A percentile compares a stretch with the other conserved stretches of the same genome.
Evolutionary conservation across 2,797 vertebrate genomes (phyloP).

Genomic region (Poecilia picta): DNA sequence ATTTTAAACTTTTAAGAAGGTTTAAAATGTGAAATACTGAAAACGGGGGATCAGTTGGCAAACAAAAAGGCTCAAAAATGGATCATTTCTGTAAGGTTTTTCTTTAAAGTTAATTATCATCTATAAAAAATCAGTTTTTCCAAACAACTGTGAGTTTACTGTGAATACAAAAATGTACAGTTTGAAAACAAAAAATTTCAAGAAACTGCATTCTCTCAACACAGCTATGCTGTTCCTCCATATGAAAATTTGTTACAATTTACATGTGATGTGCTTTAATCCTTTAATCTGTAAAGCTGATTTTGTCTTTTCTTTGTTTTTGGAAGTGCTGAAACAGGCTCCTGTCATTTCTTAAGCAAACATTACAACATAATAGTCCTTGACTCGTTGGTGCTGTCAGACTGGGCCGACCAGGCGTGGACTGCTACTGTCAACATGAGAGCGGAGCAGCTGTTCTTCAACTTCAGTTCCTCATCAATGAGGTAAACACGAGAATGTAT

Average conservation of each 20-base stretch:
- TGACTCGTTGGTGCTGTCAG: slow-evolving; percentile 88
- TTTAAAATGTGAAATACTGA: not conserved
- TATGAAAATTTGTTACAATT: not conserved
- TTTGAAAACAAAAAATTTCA: not conserved
- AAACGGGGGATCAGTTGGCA: not conserved
- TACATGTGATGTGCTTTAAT: not conserved
- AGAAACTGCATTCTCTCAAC: not conserved
- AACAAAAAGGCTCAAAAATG: not conserved
- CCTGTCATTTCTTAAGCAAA: not conserved
- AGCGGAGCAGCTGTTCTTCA: slow-evolving; percentile 93
- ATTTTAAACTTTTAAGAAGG: not conserved
- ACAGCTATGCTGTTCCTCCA: not conserved
- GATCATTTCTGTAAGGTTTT: not conserved
- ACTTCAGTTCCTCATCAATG: slow-evolving; percentile 97
- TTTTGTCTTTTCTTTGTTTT: not conserved
- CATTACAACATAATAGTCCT: slow-evolving; percentile 73
- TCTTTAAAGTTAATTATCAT: not conserved
- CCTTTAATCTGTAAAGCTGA: not conserved
- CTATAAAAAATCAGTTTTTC: not conserved
- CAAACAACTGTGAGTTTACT: too few relatives aligned
- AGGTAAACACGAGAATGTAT: slow-evolving; percentile 82
- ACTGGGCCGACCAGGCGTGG: slow-evolving; percentile 94
- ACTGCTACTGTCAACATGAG: slow-evolving; percentile 96
- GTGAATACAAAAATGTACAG: too few relatives aligned
- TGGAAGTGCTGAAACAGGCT: too few relatives aligned